Percentiles rank a stretch among this genome's conserved stretches.
Evolutionary conservation across 2,888 invertebrate genomes (phyloP).

Genomic region (Spodoptera exigua): DNA sequence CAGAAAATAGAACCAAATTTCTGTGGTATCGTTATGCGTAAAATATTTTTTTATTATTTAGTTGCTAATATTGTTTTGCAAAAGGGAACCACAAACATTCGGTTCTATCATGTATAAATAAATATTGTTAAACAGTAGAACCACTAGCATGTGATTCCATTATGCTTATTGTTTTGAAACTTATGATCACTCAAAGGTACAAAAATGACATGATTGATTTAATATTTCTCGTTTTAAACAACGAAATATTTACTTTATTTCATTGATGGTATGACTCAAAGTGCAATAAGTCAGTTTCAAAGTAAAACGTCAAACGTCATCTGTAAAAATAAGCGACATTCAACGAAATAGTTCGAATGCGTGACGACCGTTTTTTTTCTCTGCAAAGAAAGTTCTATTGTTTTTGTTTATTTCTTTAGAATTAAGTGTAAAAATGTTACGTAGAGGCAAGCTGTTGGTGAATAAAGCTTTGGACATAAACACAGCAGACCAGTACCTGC

Average conservation of each 20-base stretch:
- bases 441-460: slow-evolving; percentile 24
- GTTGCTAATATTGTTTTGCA: slow-evolving; percentile 20
- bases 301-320: slow-evolving; percentile 17
- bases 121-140: slow-evolving; percentile 32
- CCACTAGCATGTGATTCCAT: slow-evolving; percentile 35
- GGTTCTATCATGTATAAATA: slow-evolving; percentile 43
- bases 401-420: slow-evolving; percentile 18
- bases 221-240: slow-evolving; percentile 8
- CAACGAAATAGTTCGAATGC: slow-evolving; percentile 32
- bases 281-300: slow-evolving; percentile 20
- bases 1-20: slow-evolving; percentile 23
- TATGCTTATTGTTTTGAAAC: slow-evolving; percentile 26
- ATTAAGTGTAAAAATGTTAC: slow-evolving; percentile 24
- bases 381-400: slow-evolving; percentile 20
- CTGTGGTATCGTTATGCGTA: slow-evolving; percentile 16
- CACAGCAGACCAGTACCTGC: slow-evolving; percentile 15
- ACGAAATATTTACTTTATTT: slow-evolving; percentile 21
- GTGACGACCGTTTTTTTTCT: slow-evolving; percentile 34
- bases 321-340: slow-evolving; percentile 22
- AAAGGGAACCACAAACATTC: slow-evolving; percentile 28
- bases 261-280: slow-evolving; percentile 17
- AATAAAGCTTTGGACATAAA: slow-evolving; percentile 28
- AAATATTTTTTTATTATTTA: slow-evolving; percentile 25
- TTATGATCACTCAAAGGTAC: slow-evolving; percentile 17
- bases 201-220: slow-evolving; percentile 4